Evolutionary conservation across 1,140 invertebrate species (phyloP), one percentile per base, ranked within the genome.

Genomic region (Sinella curviseta): DNA sequence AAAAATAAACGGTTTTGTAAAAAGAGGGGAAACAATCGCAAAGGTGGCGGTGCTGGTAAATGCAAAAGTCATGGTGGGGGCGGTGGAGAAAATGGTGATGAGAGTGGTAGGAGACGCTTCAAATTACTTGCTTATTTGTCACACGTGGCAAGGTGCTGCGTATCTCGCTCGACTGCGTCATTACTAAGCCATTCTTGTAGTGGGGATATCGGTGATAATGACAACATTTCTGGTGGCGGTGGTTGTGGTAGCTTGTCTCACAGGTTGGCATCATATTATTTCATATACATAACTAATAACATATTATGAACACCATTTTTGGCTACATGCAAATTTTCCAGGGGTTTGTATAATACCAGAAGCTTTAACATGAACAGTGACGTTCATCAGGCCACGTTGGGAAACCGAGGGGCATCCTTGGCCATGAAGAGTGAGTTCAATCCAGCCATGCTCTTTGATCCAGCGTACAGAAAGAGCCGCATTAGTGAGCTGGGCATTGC

Each of bases 401-500:
- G 28, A 70, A 70, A 70, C 30, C 74, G 36, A 1, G 8, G 39
- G 20, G 34, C 74, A 20, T 75, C 74, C 33, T 4, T 77, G 20
- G 35, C 74, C 3, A 77, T 78, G 74, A 82, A 83, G 76, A 80
- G 57, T 36, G 78, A 83, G 39, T 80, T 83, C 73, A 83, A 78
- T 28, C 82, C 82, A 0, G 77, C 77, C 4, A 16, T 80, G 3
- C 81, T 83, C 26, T 83, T 83, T 34, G 82, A 83, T 30, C 80
- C 82, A 4, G 74, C 77, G 12, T 81, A 76, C 60, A 39, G 77
- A 26, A 83, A 83, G 30, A 80, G 77, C 57, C 57, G 79, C 8
- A 83, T 83, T 24, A 81, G 80, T 76, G 82, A 83, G 20, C 48
- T 79, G 33, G 82, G 82, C 12, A 83, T 83, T 14, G 82, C 82